Conservation (phyloP, 2,113 vertebrate species). For the Manacus vitellinus region DNA sequence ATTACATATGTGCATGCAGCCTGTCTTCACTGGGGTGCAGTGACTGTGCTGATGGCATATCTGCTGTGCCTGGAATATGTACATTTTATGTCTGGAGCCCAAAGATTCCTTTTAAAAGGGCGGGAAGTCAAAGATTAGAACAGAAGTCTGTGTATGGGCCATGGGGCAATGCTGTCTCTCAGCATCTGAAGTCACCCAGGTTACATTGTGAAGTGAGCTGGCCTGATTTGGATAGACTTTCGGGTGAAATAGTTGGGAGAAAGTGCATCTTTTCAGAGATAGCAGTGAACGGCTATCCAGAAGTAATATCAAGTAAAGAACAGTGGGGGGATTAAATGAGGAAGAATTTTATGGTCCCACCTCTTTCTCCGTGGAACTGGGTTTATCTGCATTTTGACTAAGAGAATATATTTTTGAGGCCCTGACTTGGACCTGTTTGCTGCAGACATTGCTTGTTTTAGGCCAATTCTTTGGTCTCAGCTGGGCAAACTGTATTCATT, state of each 20-base stretch:
- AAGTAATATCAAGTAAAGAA: not conserved
- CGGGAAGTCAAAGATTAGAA: not conserved
- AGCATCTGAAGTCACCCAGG: not conserved
- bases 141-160: not conserved
- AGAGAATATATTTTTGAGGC: not conserved
- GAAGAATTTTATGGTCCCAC: not conserved
- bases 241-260: not conserved
- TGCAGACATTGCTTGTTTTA: not conserved
- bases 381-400: not conserved
- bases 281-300: not conserved
- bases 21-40: not conserved
- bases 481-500: not conserved
- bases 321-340: not conserved
- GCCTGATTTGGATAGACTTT: not conserved
- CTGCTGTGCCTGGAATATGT: not conserved
- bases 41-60: not conserved
- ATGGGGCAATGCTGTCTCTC: fast-evolving
- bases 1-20: not conserved
- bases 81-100: not conserved
- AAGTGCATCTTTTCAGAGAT: not conserved
- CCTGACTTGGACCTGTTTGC: not conserved
- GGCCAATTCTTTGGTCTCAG: not conserved
- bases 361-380: not conserved
- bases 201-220: not conserved
- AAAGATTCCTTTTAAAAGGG: not conserved